Percentiles rank a stretch among this genome's conserved stretches.
These are phyloP conservation scores for Polypterus bichir DNA, from an alignment of 2,113 vertebrate genomes.

Conservation along the genomic window DNA sequence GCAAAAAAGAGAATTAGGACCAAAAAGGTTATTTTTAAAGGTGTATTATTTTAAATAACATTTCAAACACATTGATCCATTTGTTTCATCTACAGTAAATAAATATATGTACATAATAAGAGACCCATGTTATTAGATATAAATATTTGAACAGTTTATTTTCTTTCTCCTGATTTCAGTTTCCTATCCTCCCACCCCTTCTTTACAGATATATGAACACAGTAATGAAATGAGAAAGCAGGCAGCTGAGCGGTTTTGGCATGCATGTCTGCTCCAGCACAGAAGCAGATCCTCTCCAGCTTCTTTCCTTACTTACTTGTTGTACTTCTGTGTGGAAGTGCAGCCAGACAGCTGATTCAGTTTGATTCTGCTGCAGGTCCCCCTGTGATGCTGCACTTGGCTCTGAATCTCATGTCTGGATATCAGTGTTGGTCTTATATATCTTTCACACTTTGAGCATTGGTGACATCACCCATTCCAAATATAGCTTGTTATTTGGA, in stretches of 20 bases:
- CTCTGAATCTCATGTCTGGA: slow-evolving; percentile 23
- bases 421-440: slow-evolving; percentile 32
- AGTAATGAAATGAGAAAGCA: not conserved
- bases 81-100: too few species aligned
- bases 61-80: too few species aligned
- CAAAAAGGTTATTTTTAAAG: too few species aligned
- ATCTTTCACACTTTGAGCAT: slow-evolving; percentile 40
- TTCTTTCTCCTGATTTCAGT: too few species aligned
- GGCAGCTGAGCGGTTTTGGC: not conserved
- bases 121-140: too few species aligned
- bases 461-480: slow-evolving; percentile 58
- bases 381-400: slow-evolving; percentile 28
- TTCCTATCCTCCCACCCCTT: too few species aligned
- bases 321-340: slow-evolving; percentile 14
- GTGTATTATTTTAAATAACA: too few species aligned
- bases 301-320: slow-evolving; percentile 29
- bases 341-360: slow-evolving; percentile 1
- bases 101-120: too few species aligned
- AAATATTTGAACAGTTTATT: too few species aligned
- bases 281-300: too few species aligned
- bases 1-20: too few species aligned
- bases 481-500: slow-evolving; percentile 51
- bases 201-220: not conserved
- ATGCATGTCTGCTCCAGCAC: not conserved
- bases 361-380: slow-evolving; percentile 27